These are phyloP conservation scores for Anableps anableps DNA, from an alignment of 2,797 vertebrate genomes.

Conservation along the genomic window DNA sequence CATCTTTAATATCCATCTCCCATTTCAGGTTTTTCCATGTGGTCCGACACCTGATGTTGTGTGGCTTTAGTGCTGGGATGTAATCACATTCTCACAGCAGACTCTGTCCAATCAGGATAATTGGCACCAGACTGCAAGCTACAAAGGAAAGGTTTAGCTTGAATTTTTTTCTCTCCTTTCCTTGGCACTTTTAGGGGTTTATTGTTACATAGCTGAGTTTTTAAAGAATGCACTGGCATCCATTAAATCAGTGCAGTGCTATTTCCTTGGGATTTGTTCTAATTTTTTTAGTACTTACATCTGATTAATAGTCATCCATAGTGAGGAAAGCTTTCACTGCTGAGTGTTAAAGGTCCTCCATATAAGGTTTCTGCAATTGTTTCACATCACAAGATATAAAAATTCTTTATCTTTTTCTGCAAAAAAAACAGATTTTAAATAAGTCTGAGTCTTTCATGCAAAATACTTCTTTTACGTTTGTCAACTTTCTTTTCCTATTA, in stretches of 20 bases:
- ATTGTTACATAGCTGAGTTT: slow-evolving; percentile 35
- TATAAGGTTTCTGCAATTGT: not conserved
- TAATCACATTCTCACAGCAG: slow-evolving; percentile 63
- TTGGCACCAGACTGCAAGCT: slow-evolving; percentile 70
- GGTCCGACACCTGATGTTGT: slow-evolving; percentile 71
- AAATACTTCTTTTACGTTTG: not conserved
- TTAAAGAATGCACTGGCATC: slow-evolving; percentile 21
- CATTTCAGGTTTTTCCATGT: slow-evolving; percentile 63
- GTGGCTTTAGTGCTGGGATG: slow-evolving; percentile 47
- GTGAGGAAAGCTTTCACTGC: not conserved
- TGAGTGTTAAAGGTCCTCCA: not conserved
- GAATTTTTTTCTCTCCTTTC: not conserved
- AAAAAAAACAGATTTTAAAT: too few relatives aligned
- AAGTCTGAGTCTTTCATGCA: too few relatives aligned
- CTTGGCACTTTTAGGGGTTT: slow-evolving; percentile 29
- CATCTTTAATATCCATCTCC: slow-evolving; percentile 48
- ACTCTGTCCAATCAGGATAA: slow-evolving; percentile 70
- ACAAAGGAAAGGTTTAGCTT: slow-evolving; percentile 42
- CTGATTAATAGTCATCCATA: not conserved
- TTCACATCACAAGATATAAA: not conserved
- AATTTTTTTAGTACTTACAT: not conserved
- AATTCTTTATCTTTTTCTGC: not conserved
- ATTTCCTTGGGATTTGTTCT: slow-evolving; percentile 15
- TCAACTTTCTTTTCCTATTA: not conserved
- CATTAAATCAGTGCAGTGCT: slow-evolving; percentile 17